Evolutionary conservation across 2,797 vertebrate genomes (phyloP).

Genomic region (Pitangus sulphuratus): DNA sequence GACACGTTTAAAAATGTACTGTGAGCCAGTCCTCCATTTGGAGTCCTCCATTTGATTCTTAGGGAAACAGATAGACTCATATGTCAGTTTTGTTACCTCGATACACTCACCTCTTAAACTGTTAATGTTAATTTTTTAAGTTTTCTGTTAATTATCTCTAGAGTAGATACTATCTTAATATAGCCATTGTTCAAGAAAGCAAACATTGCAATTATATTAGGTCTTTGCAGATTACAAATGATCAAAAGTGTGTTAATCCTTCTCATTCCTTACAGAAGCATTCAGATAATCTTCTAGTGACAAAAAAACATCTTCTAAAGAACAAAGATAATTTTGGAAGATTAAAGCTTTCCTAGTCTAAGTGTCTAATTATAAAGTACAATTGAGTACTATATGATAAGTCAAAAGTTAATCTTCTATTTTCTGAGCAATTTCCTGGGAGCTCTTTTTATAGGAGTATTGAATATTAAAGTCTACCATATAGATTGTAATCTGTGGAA

Average conservation of each 20-base stretch:
- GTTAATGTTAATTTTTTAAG: neutral
- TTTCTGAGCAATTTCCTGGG: neutral
- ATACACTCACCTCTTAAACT: neutral
- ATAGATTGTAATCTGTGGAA: neutral
- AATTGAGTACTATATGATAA: neutral
- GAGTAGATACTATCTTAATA: neutral
- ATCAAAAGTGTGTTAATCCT: neutral
- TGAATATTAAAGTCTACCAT: neutral
- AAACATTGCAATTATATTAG: neutral
- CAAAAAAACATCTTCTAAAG: neutral
- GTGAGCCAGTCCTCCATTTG: neutral
- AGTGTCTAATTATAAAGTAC: neutral
- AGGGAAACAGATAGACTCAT: neutral
- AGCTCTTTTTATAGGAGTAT: neutral
- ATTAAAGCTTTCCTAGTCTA: neutral
- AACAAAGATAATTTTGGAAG: neutral
- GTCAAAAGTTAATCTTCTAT: neutral
- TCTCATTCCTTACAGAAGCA: neutral
- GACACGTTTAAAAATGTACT: neutral
- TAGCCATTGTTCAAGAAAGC: neutral
- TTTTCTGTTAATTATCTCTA: neutral
- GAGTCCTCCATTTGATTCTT: neutral
- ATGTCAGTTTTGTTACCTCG: neutral
- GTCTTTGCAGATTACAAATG: neutral
- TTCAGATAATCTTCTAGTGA: neutral